Percentiles rank a stretch among this genome's conserved stretches.
These are phyloP conservation scores for Gavialis gangeticus DNA, from an alignment of 2,113 vertebrate species.

Conservation along the genomic window DNA sequence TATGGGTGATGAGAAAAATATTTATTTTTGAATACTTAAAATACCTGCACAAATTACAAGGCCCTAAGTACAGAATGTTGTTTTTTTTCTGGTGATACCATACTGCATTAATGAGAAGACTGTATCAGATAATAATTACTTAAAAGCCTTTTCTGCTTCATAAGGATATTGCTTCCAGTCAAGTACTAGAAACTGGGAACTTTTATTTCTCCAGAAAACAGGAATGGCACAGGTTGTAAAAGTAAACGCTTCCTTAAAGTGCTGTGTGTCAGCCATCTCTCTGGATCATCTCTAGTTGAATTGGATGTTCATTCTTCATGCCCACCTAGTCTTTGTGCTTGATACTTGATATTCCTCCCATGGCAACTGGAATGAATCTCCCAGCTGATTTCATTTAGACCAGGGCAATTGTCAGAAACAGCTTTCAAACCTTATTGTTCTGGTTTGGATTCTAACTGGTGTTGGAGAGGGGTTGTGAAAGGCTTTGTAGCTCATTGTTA, in stretches of 20 bases:
- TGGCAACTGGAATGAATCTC: not conserved
- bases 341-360: not conserved
- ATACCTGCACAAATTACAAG: not conserved
- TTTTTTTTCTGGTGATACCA: not conserved
- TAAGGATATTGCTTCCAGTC: not conserved
- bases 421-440: not conserved
- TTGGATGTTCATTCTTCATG: not conserved
- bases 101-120: not conserved
- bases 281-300: not conserved
- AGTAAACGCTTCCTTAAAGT: not conserved
- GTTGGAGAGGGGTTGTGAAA: not conserved
- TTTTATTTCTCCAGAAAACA: not conserved
- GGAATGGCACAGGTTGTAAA: not conserved
- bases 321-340: too few relatives aligned
- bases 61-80: not conserved
- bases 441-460: not conserved
- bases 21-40: not conserved
- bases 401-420: not conserved
- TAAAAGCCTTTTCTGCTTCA: not conserved
- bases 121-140: not conserved
- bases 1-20: not conserved
- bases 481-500: not conserved
- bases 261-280: not conserved
- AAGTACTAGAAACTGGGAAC: fast-evolving
- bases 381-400: not conserved